Percentiles rank a stretch among this genome's conserved stretches.
These are phyloP conservation scores for Folsomia manolachei DNA, from an alignment of 2,888 invertebrate species.

Conservation along the genomic window DNA sequence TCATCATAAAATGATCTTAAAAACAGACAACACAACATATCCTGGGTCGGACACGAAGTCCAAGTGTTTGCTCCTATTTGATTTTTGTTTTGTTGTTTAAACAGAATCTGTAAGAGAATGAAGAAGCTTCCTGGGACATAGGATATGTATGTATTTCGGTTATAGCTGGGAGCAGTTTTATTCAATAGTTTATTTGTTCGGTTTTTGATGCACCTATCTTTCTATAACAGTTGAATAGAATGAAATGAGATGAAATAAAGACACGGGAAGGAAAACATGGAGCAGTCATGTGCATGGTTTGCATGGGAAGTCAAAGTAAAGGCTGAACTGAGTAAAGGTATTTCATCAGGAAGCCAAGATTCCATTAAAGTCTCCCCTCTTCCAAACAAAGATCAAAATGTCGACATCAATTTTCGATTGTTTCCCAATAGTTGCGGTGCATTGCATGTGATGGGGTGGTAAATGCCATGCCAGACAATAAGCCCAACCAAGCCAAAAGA, in stretches of 20 bases:
- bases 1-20: neutral
- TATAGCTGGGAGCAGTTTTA: neutral
- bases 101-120: too few species aligned
- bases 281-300: neutral
- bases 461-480: neutral
- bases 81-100: too few species aligned
- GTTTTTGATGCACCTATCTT: too few species aligned
- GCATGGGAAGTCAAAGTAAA: too few species aligned
- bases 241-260: neutral
- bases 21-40: neutral
- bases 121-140: too few species aligned
- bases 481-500: neutral
- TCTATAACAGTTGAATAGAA: neutral
- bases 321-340: neutral
- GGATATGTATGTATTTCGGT: too few species aligned
- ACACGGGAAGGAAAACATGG: too few species aligned
- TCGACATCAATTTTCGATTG: slow-evolving; percentile 8
- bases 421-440: neutral
- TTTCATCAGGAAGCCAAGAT: slow-evolving; percentile 2
- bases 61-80: too few species aligned
- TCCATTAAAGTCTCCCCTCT: neutral
- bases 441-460: neutral
- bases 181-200: neutral
- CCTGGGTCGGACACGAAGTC: too few species aligned
- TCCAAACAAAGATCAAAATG: slow-evolving; percentile 10